A percentile compares a stretch with the other conserved stretches of the same genome.
Evolutionary conservation across 2,797 vertebrate species (phyloP).

Genomic region (Fistularia tabacaria): DNA sequence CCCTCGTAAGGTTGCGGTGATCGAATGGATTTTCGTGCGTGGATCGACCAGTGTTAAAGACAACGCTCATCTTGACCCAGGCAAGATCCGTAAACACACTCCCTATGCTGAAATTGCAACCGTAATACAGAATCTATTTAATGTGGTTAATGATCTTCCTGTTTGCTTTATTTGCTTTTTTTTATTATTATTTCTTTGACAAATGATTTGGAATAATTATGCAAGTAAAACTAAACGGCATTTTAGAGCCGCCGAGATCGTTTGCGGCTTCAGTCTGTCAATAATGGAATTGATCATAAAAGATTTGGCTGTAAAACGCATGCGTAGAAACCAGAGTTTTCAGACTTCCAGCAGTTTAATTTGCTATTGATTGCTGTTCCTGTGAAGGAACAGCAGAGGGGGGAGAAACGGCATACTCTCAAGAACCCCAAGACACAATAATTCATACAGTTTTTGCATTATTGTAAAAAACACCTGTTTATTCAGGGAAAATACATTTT

Average conservation of each 20-base stretch:
- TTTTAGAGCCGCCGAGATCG: constrained; percentile 30
- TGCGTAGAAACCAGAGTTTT: background rate
- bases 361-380: constrained; percentile 6
- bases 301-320: constrained; percentile 21
- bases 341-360: constrained; percentile 9
- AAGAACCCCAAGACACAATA: too few relatives aligned
- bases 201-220: constrained; percentile 38
- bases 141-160: constrained; percentile 36
- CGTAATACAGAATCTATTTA: constrained; percentile 59
- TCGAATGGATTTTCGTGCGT: too few relatives aligned
- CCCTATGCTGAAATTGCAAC: too few relatives aligned
- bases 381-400: too few relatives aligned
- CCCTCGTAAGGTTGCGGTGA: too few relatives aligned
- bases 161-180: constrained; percentile 54
- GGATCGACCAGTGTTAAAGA: too few relatives aligned
- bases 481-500: too few relatives aligned
- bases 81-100: too few relatives aligned
- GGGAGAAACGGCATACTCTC: too few relatives aligned
- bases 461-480: too few relatives aligned
- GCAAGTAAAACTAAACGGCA: constrained; percentile 15
- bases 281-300: constrained; percentile 44
- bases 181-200: constrained; percentile 47
- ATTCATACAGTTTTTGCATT: too few relatives aligned
- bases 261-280: constrained; percentile 57
- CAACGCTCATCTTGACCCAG: too few relatives aligned